Evolutionary conservation across 2,113 vertebrate species (phyloP), one percentile per base, ranked within the genome.

Genomic region (Xenopus laevis): DNA sequence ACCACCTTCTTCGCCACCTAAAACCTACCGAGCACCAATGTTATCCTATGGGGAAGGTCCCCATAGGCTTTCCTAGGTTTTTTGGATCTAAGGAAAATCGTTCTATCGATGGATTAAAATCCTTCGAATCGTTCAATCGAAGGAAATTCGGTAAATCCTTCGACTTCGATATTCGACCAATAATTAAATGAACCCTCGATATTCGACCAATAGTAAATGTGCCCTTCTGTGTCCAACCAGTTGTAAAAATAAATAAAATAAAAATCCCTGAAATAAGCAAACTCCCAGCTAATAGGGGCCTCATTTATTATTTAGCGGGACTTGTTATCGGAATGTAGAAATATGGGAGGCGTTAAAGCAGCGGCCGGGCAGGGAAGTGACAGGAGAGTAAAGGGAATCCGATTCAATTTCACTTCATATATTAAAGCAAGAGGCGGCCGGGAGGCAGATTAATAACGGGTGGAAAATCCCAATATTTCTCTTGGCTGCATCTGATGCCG

Each of bases 241-340:
- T 27, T n/a, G n/a, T n/a, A n/a, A n/a, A n/a, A n/a, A n/a, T 89
- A 87, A 79, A 85, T 84, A 78, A 62, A 75, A 5, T 1, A 7
- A 62, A 5, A 47, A 17, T 87, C 78, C 81, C 79, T 90, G 82
- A 87, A 92, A 91, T 88, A 87, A 87, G 86, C 85, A 86, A 85
- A 84, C 81, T 83, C 80, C 68, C 78, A 84, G 83, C 87, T 90
- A 91, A 91, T 88, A 85, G 87, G 86, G 87, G 85, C 84, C 84
- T 87, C 87, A 89, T 91, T 90, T 81, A 89, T 92, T 92, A 92
- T 91, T 92, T 89, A 90, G 86, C 85, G 80, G n/a, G 81, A 79
- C 69, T 88, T 81, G 83, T 88, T 90, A 89, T 90, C 86, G 84
- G 82, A 89, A 87, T 84, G 86, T 86, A 89, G 79, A 85, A 86